phyloP scores from a whole-genome alignment of 2,113 vertebrate species.

The Rutilus rutilus region DNA sequence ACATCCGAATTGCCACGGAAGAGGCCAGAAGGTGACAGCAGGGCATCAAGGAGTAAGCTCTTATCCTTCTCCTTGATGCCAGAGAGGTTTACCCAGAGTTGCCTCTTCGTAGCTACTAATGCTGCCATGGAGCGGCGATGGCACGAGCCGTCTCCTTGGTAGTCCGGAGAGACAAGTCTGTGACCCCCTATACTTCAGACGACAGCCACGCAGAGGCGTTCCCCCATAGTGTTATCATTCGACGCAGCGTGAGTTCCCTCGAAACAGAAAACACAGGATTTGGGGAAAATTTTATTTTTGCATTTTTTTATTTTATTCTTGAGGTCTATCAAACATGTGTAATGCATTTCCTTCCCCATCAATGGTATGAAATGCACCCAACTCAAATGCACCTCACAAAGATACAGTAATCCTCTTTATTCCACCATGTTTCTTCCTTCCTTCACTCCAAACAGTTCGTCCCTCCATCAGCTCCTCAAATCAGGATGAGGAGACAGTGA shows the following conservation, averaged over 20 bases:
- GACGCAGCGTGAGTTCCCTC: too few relatives aligned
- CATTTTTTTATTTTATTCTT: background rate
- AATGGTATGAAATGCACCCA: background rate
- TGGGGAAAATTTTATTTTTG: too few relatives aligned
- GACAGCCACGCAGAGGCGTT: too few relatives aligned
- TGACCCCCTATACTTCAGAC: too few relatives aligned
- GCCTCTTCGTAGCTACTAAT: background rate
- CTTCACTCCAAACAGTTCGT: constrained; percentile 75
- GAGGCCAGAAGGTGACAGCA: too few relatives aligned
- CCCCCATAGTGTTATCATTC: too few relatives aligned
- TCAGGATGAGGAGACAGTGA: constrained; percentile 74
- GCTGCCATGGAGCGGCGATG: background rate
- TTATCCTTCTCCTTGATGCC: background rate
- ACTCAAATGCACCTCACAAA: too few relatives aligned
- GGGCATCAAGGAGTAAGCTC: background rate
- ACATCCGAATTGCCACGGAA: too few relatives aligned
- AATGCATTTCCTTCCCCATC: background rate
- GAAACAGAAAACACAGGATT: too few relatives aligned
- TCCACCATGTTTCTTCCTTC: background rate
- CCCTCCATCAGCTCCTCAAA: constrained; percentile 80
- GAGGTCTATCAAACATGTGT: background rate
- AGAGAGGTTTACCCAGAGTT: background rate
- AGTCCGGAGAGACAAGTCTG: too few relatives aligned
- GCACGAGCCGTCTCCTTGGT: too few relatives aligned
- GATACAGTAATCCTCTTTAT: too few relatives aligned